Conservation (phyloP, 2,113 vertebrate genomes). For the Chamaetylas fuelleborni region DNA sequence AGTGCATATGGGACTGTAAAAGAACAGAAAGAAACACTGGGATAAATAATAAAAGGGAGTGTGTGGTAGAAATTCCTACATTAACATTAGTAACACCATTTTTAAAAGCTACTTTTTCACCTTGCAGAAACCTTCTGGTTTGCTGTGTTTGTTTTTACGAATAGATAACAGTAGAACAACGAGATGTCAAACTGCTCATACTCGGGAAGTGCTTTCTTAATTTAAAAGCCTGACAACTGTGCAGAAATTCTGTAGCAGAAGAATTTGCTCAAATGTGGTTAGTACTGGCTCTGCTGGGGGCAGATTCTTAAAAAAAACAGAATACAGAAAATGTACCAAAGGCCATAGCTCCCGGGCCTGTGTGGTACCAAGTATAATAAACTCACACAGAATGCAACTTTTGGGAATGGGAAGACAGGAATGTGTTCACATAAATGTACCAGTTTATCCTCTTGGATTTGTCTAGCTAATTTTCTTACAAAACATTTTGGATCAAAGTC, state of each 20-base stretch:
- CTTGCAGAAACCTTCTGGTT: neutral
- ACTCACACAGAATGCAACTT: neutral
- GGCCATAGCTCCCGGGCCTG: neutral
- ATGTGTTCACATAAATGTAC: neutral
- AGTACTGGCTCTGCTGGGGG: neutral
- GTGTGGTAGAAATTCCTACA: neutral
- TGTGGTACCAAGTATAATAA: neutral
- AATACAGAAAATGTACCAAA: neutral
- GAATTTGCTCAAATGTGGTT: neutral
- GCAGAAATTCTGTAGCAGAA: neutral
- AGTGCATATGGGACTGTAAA: neutral
- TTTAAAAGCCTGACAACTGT: neutral
- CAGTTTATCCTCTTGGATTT: neutral
- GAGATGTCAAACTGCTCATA: neutral
- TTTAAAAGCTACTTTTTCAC: neutral
- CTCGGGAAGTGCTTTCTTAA: neutral
- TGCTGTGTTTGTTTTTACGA: neutral
- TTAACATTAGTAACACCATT: neutral
- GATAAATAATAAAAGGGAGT: neutral
- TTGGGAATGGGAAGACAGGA: neutral
- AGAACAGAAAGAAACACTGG: neutral
- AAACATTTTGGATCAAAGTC: neutral
- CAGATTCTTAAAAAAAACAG: neutral
- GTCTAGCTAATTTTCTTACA: neutral
- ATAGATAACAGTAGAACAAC: neutral